These are phyloP conservation scores for Erebia ligea DNA, from an alignment of 2,888 invertebrate genomes.

Conservation along the genomic window DNA sequence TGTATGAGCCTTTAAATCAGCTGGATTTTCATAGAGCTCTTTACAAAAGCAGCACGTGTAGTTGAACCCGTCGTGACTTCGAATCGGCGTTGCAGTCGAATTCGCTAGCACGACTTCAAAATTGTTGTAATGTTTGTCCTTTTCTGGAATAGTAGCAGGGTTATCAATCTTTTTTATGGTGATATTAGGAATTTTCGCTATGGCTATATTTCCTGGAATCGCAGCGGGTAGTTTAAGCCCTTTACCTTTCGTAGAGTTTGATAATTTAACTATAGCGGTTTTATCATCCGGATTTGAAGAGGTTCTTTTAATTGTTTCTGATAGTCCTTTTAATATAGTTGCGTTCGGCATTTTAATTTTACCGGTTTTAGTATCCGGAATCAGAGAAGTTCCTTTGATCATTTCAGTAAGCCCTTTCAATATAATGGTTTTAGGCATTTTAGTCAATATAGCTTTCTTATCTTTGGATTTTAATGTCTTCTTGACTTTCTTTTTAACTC, in stretches of 20 bases:
- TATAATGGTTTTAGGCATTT: conserved; percentile 1
- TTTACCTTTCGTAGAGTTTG: not conserved
- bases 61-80: conserved; percentile 10
- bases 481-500: conserved; percentile 8
- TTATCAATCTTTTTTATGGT: conserved; percentile 18
- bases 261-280: not conserved
- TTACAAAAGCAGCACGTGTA: conserved; percentile 21
- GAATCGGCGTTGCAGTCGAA: conserved; percentile 7
- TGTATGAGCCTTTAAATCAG: conserved; percentile 18
- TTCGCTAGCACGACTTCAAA: conserved; percentile 9
- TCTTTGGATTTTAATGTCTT: conserved; percentile 4
- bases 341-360: not conserved
- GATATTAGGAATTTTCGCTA: conserved; percentile 12
- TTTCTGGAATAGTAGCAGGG: conserved; percentile 9
- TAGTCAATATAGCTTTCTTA: not conserved
- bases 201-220: not conserved
- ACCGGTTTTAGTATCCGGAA: conserved; percentile 8
- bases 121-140: conserved; percentile 9
- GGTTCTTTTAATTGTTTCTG: conserved; percentile 11
- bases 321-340: conserved; percentile 9
- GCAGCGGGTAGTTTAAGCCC: not conserved
- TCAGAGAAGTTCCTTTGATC: conserved; percentile 6
- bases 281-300: conserved; percentile 3
- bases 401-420: conserved; percentile 17
- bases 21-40: conserved; percentile 4